A percentile compares a stretch with the other conserved stretches of the same genome.
phyloP scores from a whole-genome alignment of 92 coral and sea anemone species.

The Siderastrea radians region DNA sequence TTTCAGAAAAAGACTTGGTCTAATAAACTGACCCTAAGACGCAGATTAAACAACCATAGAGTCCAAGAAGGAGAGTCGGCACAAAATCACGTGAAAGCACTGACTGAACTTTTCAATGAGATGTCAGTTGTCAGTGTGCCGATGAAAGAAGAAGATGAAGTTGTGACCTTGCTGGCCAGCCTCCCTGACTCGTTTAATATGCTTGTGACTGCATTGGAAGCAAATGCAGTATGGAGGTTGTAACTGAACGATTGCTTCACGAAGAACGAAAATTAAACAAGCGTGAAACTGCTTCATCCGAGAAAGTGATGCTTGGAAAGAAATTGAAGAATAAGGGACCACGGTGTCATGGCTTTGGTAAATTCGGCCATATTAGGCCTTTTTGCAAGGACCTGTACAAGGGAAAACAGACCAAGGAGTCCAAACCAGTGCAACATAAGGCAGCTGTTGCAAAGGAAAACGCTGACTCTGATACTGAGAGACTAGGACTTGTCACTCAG shows the following conservation, averaged over 20 bases:
- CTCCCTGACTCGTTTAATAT: conserved; percentile 64
- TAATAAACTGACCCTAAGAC: conserved; percentile 55
- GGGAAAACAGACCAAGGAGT: background rate
- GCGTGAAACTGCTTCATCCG: background rate
- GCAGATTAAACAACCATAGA: conserved; percentile 37
- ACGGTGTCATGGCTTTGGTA: background rate
- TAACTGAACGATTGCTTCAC: conserved; percentile 61
- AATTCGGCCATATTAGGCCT: background rate
- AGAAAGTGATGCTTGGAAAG: conserved; percentile 42
- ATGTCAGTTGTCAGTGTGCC: conserved; percentile 70
- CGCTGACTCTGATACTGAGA: conserved; percentile 45
- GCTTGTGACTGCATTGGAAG: conserved; percentile 70
- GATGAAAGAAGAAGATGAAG: conserved; percentile 67
- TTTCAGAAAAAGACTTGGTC: conserved; percentile 75
- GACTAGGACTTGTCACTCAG: conserved; percentile 66
- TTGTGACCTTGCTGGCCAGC: conserved; percentile 66
- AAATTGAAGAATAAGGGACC: conserved; percentile 15
- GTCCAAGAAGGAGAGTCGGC: conserved; percentile 67
- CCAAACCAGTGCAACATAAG: background rate
- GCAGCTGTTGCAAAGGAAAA: background rate
- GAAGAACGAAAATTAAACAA: background rate
- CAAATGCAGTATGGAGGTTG: conserved; percentile 57
- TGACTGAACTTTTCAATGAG: conserved; percentile 73
- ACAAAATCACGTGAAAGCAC: conserved; percentile 49
- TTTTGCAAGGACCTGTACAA: background rate